A percentile compares a stretch with the other conserved stretches of the same genome.
Evolutionary conservation across 2,113 vertebrate species (phyloP).

Genomic region (Corythaeola cristata): DNA sequence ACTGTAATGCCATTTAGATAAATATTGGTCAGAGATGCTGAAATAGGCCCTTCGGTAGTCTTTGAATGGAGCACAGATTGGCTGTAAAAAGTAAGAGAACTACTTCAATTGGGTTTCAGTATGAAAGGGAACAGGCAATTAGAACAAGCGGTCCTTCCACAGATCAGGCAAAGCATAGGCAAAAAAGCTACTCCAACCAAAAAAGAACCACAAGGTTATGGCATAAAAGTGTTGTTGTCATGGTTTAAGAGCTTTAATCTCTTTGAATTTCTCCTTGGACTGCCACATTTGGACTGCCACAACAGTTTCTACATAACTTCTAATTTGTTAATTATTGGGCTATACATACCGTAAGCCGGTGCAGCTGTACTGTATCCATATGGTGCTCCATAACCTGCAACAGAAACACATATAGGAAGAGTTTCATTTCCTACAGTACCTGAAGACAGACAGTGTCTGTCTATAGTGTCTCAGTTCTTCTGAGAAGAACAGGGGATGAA

Average conservation of each 20-base stretch:
- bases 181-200: constrained; percentile 83
- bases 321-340: neutral
- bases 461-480: no score
- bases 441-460: neutral
- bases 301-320: neutral
- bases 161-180: constrained; percentile 81
- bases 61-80: constrained; percentile 84
- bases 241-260: constrained; percentile 56
- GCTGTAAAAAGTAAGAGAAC: constrained; percentile 78
- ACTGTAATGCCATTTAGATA: neutral
- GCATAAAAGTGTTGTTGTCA: constrained; percentile 71
- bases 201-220: constrained; percentile 85
- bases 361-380: constrained; percentile 95
- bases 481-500: neutral
- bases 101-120: constrained; percentile 72
- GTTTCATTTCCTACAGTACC: neutral
- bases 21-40: constrained; percentile 32
- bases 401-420: neutral
- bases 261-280: constrained; percentile 53
- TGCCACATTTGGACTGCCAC: constrained; percentile 58
- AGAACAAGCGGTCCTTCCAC: constrained; percentile 80
- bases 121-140: constrained; percentile 81
- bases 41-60: constrained; percentile 79
- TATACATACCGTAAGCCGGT: constrained; percentile 94
- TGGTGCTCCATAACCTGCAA: constrained; percentile 91